Percentiles rank a stretch among this genome's conserved stretches.
These are phyloP conservation scores for Pseudoips prasinana DNA, from an alignment of 2,888 invertebrate genomes.

Conservation along the genomic window DNA sequence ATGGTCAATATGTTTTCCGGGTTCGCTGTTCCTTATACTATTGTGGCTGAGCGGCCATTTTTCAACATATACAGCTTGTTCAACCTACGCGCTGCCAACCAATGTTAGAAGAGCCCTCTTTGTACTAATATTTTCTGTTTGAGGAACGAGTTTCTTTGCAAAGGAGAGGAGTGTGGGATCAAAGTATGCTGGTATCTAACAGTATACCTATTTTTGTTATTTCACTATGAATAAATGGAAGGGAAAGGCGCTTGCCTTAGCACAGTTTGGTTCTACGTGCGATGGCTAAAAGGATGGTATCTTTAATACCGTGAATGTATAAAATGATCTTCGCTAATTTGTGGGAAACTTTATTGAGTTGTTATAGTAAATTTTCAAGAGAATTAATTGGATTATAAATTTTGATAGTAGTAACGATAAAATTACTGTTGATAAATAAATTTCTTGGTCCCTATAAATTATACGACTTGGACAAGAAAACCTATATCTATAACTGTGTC, in stretches of 20 bases:
- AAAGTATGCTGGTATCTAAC: slow-evolving; percentile 46
- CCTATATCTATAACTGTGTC: too few relatives aligned
- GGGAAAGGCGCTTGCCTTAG: slow-evolving; percentile 81
- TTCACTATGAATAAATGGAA: slow-evolving; percentile 80
- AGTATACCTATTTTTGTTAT: slow-evolving; percentile 80
- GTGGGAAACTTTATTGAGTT: slow-evolving; percentile 1
- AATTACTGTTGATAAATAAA: too few relatives aligned
- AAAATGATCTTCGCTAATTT: slow-evolving; percentile 32
- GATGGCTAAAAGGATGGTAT: slow-evolving; percentile 41
- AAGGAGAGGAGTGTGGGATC: slow-evolving; percentile 34
- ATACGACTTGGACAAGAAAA: too few relatives aligned
- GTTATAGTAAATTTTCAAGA: too few relatives aligned
- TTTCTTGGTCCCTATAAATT: too few relatives aligned
- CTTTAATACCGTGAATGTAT: slow-evolving; percentile 36
- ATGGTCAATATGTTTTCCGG: slow-evolving; percentile 72
- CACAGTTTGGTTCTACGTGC: slow-evolving; percentile 64
- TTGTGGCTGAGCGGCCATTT: slow-evolving; percentile 74
- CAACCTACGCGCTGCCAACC: slow-evolving; percentile 70
- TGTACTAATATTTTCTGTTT: slow-evolving; percentile 15
- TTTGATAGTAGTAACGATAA: too few relatives aligned
- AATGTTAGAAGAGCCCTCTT: slow-evolving; percentile 42
- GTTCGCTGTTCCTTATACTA: slow-evolving; percentile 72
- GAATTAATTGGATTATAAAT: too few relatives aligned
- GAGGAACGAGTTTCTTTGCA: slow-evolving; percentile 9
- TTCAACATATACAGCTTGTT: slow-evolving; percentile 60